Conservation (phyloP, 2,113 vertebrate species). For the Syngnathus floridae region DNA sequence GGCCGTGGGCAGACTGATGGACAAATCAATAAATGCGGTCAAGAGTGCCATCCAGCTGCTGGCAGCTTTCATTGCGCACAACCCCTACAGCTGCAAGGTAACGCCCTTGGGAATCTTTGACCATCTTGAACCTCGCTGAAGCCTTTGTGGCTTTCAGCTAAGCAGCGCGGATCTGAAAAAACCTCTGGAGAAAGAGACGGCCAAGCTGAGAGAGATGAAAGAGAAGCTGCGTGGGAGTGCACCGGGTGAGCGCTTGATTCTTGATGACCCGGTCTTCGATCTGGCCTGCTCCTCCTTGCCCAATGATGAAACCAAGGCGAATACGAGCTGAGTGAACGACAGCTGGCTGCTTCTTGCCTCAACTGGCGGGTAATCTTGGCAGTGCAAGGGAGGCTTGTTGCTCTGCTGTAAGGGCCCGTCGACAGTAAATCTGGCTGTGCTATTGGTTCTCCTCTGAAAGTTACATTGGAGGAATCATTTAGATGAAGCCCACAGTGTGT, state of each 20-base stretch:
- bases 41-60: constrained; percentile 94
- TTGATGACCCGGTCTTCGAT: background rate
- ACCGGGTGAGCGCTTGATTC: constrained; percentile 47
- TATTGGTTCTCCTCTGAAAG: constrained; percentile 35
- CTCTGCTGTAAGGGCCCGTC: constrained; percentile 69
- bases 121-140: background rate
- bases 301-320: constrained; percentile 72
- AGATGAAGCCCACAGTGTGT: constrained; percentile 41
- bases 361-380: constrained; percentile 67
- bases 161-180: constrained; percentile 79
- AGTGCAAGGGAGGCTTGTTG: constrained; percentile 57
- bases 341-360: constrained; percentile 35
- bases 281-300: constrained; percentile 15
- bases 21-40: constrained; percentile 85
- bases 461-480: constrained; percentile 27
- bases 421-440: constrained; percentile 39
- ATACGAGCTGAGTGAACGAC: constrained; percentile 58
- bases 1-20: constrained; percentile 84
- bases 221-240: constrained; percentile 38
- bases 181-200: constrained; percentile 81
- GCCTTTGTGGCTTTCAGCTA: constrained; percentile 66
- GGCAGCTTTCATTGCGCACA: constrained; percentile 88
- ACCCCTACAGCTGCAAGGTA: constrained; percentile 97
- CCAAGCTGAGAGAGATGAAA: constrained; percentile 80
- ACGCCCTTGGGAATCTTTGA: background rate